Evolutionary conservation across 1,140 invertebrate genomes (phyloP), one percentile per base, ranked within the genome.

Genomic region (Whitmania pigra): DNA sequence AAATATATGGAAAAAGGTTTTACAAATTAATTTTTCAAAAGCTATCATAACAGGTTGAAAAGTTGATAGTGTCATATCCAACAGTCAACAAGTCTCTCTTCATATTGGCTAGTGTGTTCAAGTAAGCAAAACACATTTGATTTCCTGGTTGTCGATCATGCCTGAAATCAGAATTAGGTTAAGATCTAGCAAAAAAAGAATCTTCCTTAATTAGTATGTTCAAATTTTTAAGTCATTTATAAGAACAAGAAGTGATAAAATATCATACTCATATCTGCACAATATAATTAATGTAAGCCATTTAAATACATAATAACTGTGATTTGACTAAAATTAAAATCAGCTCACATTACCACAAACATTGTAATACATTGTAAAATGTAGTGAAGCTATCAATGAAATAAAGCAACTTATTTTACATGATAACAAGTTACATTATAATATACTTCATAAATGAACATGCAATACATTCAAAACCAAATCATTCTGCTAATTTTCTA

Each of bases 131-230:
- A n/a, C 57, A 63, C 57, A 63, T n/a, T 15, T 11, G 57, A 63
- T 63, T 20, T 63, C 57, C 29, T 63, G 57, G 22, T 63, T 31
- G 29, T 63, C 57, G 0, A 63, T 63, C 57, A 63, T 63, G 11
- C 57, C 57, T 63, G 57, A 22, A 63, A 31, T 25, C 22, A 63
- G 29, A 63, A 63, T 15, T 25, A 63, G 22, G 15, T 25, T 31
- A 63, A n/a, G 18, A 63, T 49, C 2, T 25, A n/a, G 9, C 22
- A 13, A 63, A 57, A 57, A 57, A 5, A 57, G 2, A 57, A 57
- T n/a, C n/a, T n/a, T n/a, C n/a, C n/a, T n/a, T n/a, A n/a, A n/a
- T n/a, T 25, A 57, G 25, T 5, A 25, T 63, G 29, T 13, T 63
- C 57, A 7, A 63, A 25, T 25, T 63, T 5, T 15, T 7, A 63